Conservation (phyloP, 2,888 invertebrate genomes). For the Operophtera brumata region DNA sequence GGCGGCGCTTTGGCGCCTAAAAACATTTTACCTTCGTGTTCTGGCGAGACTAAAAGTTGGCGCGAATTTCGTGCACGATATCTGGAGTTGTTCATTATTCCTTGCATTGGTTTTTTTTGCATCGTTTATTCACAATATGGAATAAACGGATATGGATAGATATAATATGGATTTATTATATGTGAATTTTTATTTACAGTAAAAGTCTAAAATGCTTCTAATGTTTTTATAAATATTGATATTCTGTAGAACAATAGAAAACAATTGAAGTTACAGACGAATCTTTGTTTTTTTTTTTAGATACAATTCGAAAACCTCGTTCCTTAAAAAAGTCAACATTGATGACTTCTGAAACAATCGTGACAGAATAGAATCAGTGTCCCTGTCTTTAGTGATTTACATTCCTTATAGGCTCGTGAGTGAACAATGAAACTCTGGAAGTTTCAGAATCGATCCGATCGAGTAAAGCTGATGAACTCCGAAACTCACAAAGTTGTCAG, state of each 20-base stretch:
- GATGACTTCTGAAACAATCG: slow-evolving; percentile 14
- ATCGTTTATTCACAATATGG: too few species aligned
- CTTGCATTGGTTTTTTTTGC: slow-evolving; percentile 21
- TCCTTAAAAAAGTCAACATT: slow-evolving; percentile 10
- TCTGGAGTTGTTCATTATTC: slow-evolving; percentile 30
- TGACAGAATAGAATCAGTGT: slow-evolving; percentile 1
- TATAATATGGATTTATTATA: slow-evolving; percentile 24
- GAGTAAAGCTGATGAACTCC: not conserved
- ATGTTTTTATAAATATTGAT: not conserved
- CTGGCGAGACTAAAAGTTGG: slow-evolving; percentile 45
- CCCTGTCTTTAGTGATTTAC: slow-evolving; percentile 16
- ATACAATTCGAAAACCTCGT: slow-evolving; percentile 1
- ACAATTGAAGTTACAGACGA: not conserved
- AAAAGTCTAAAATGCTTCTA: too few species aligned
- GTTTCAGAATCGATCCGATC: not conserved
- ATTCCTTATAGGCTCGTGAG: not conserved
- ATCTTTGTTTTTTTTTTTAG: slow-evolving; percentile 4
- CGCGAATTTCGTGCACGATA: slow-evolving; percentile 43
- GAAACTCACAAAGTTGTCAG: not conserved
- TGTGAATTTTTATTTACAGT: too few species aligned
- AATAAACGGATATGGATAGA: too few species aligned
- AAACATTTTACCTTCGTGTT: slow-evolving; percentile 49
- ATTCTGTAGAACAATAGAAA: slow-evolving; percentile 2
- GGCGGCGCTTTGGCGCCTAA: slow-evolving; percentile 76
- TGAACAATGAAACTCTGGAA: slow-evolving; percentile 5